Base-by-base conservation (phyloP, 2,888 invertebrate genomes). In the Drosophila cognata region DNA sequence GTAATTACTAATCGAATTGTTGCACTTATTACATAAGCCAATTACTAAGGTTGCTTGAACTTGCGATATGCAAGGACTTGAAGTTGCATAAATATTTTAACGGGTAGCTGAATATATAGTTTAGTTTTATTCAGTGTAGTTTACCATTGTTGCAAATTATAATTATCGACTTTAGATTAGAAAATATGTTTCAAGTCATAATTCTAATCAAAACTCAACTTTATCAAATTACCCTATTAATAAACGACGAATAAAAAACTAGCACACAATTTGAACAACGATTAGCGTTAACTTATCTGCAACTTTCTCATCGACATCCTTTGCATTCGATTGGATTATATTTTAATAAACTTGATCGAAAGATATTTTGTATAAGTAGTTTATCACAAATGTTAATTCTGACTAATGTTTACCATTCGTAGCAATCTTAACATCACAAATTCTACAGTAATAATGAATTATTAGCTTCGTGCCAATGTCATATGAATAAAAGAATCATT, bases 1-100 rank as follows among this genome's bases (percentile, higher is more conserved):
- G 33, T 29, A 81, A 81, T 77, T 68, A 65, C 56, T 35, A 16
- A 55, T 25, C 33, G 33, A 66, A 52, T 52, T 50, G 41, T 11
- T 25, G 4, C 36, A 1, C 51, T 56, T 48, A 62, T 51, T 16
- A 41, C 33, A 36, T 36, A n/a, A 28, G 33, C 21, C 25, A 28
- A 51, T 53, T 53, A 33, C 18, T 10, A 50, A 33, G 33, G 16
- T 4, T 16, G 16, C 25, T 16, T 16, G 8, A 46, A 46, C 21
- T 10, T 28, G 46, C 36, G 1, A 13, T 46, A 25, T 7, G 53
- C 53, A 31, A 57, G 31, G 56, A 41, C 56, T 33, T 1, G 33
- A 29, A 10, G 21, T 21, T 46, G 8, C 8, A 25, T 46, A 25
- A 46, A 25, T 25, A 46, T 16, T 8, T 25, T 16, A 46, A 4